Evolutionary conservation across 2,113 vertebrate genomes (phyloP), one percentile per base, ranked within the genome.

Genomic region (Tragelaphus buxtoni): DNA sequence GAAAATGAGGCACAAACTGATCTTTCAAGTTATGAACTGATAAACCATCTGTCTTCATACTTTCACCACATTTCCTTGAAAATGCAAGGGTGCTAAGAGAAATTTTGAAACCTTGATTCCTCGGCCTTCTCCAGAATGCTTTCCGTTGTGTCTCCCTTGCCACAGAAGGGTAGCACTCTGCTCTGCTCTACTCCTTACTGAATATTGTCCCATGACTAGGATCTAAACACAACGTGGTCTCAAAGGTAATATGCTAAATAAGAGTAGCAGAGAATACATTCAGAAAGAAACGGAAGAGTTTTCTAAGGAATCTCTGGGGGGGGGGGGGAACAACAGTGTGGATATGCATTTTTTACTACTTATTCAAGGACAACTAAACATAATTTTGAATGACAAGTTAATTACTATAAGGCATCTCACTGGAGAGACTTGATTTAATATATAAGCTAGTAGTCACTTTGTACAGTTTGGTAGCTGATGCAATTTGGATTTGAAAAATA

Each of bases 321-420:
- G 85, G 84, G 35, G 20, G 30, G 56, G 3, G 28, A 74, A 4
- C 13, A 77, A 49, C 5, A 47, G 30, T 94, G 45, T 56, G 63
- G 56, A 63, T 91, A 14, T 45, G 39, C 28, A 89, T 39, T 80
- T 45, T 91, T 88, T 14, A 92, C 24, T 79, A 91, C 47, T 97
- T 91, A 85, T 60, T 96, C 49, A 90, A 90, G 81, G 81, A 88
- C 0, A 3, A 65, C 30, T 88, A 90, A 94, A 89, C 80, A 79
- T 77, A 91, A 96, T 96, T 92, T 83, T 94, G 92, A 95, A 10
- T 96, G 95, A 96, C 94, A 93, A 77, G 32, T 60, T 96, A 96
- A 94, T 96, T 91, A 96, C 20, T 58, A 45, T 14, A 90, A 26
- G 47, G 49, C 10, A 96, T 72, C 56, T 60, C 26, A n/a, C 61